These are phyloP conservation scores for Caenorhabditis drosophilae DNA, from an alignment of 2,888 invertebrate species.

Conservation along the genomic window DNA sequence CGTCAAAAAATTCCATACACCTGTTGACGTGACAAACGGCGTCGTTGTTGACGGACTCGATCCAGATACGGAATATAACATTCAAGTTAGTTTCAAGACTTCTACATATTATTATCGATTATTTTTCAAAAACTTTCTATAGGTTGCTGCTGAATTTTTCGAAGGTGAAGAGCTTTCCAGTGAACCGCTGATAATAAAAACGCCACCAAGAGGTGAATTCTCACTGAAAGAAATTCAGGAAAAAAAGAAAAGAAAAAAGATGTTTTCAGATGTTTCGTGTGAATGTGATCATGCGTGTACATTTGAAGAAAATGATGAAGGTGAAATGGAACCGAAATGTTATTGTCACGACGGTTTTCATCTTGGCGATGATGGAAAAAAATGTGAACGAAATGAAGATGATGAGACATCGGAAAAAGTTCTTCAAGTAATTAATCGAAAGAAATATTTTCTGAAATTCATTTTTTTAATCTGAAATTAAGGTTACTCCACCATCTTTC, in stretches of 20 bases:
- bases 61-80: slow-evolving; percentile 62
- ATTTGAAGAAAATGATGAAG: slow-evolving; percentile 49
- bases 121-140: too few species aligned
- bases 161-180: slow-evolving; percentile 60
- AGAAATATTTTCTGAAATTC: neutral
- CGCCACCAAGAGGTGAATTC: slow-evolving; percentile 59
- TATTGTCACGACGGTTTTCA: slow-evolving; percentile 64
- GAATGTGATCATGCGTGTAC: slow-evolving; percentile 66
- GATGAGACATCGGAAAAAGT: slow-evolving; percentile 31
- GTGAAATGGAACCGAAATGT: slow-evolving; percentile 48
- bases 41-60: slow-evolving; percentile 52
- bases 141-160: slow-evolving; percentile 58
- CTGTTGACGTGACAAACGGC: slow-evolving; percentile 42
- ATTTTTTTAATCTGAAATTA: neutral
- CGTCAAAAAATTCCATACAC: slow-evolving; percentile 42
- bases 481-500: slow-evolving; percentile 44
- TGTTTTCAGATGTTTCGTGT: slow-evolving; percentile 57
- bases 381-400: slow-evolving; percentile 44
- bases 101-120: too few species aligned
- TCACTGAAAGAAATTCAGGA: neutral
- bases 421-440: slow-evolving; percentile 21
- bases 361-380: slow-evolving; percentile 54
- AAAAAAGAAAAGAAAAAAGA: neutral
- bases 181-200: slow-evolving; percentile 50
- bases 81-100: too few species aligned